Conservation (phyloP, 1,140 invertebrate species). For the Dendroctonus ponderosae region DNA sequence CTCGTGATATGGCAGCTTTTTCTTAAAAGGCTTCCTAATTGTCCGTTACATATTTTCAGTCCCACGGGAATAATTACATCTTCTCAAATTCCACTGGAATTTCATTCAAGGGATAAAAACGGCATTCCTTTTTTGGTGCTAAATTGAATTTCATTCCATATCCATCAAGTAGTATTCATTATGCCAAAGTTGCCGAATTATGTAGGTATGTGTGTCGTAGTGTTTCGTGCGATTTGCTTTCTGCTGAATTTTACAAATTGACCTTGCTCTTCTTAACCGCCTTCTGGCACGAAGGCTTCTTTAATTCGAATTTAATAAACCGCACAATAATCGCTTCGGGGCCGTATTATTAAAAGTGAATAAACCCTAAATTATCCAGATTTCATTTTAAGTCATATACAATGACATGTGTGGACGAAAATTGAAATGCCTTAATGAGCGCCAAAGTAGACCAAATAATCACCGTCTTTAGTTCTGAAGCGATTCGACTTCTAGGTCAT, state of each 20-base stretch:
- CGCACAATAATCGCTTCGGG: neutral
- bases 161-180: conserved; percentile 8
- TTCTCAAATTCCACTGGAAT: too few relatives aligned
- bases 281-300: conserved; percentile 11
- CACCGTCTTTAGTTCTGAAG: too few relatives aligned
- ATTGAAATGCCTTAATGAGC: too few relatives aligned
- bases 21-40: conserved; percentile 18
- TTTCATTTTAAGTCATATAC: neutral
- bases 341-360: conserved; percentile 13
- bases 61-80: conserved; percentile 1
- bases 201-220: conserved; percentile 12
- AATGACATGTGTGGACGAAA: too few relatives aligned
- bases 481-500: too few relatives aligned
- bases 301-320: conserved; percentile 20
- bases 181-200: conserved; percentile 6
- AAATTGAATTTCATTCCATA: neutral
- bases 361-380: conserved; percentile 1
- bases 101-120: too few relatives aligned
- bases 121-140: neutral
- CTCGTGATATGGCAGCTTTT: conserved; percentile 22
- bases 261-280: conserved; percentile 8
- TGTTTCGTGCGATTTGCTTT: conserved; percentile 13
- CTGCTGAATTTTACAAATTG: conserved; percentile 14
- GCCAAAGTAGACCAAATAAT: too few relatives aligned
- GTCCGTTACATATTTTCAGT: conserved; percentile 6